Evolutionary conservation across 2,888 invertebrate species (phyloP), one percentile per base, ranked within the genome.

Genomic region (Campoplex nolae): DNA sequence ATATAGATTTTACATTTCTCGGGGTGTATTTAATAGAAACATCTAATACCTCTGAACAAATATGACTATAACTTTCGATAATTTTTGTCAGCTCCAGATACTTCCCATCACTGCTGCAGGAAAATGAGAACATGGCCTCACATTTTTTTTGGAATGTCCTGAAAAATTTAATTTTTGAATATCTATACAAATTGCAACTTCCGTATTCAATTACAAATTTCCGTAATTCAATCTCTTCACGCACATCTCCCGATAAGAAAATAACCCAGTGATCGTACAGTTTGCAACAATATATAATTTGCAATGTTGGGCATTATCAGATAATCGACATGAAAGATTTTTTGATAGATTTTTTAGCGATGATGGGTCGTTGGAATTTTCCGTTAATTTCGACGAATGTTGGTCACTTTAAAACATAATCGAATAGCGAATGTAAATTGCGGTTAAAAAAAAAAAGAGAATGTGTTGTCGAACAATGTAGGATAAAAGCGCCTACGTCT

Each of bases 401-500:
- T 42, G n/a, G 23, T 16, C 38, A 38, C 18, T 2, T 18, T 42
- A 3, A 9, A 68, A 9, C 18, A 38, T 68, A 68, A 18, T 42
- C 11, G 18, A 3, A 32, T 2, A 71, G 32, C 4, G 51, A 7
- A 32, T 18, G 51, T 35, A 18, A 32, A 32, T 51, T 51, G 32
- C 35, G 18, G 16, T 18, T 3, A 74, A 28, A 58, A 45, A 76
- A 35, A 54, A 32, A 58, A 54, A 54, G 6, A 45, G 70, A 35
- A 35, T 48, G 28, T 51, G 56, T 38, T n/a, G 23, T 35, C 73
- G 56, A 28, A 54, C 9, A 35, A 35, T n/a, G n/a, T 73, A n/a
- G 16, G 32, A 73, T 51, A 71, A 71, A 35, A 76, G 11, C 16
- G n/a, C 51, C 75, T 38, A 77, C 58, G 74, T 58, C 23, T 58